These are phyloP conservation scores for Uria aalge DNA, from an alignment of 2,113 vertebrate genomes.

Conservation along the genomic window DNA sequence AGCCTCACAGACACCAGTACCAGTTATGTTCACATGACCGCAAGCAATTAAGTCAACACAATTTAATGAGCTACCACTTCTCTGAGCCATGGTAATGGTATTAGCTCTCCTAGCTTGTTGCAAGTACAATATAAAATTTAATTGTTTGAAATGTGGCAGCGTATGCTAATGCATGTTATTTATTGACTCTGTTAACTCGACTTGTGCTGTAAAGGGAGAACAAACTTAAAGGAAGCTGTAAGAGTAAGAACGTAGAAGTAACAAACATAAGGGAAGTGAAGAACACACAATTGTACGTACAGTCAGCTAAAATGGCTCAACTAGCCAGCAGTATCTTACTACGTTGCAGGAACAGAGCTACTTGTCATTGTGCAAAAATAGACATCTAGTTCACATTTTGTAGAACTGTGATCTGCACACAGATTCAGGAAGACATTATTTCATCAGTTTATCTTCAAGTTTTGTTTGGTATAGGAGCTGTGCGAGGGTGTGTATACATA, in stretches of 20 bases:
- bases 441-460: neutral
- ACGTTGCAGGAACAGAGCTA: accelerated
- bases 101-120: neutral
- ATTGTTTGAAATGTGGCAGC: neutral
- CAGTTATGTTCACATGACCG: neutral
- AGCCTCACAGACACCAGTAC: neutral
- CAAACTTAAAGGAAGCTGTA: neutral
- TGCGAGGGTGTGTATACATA: neutral
- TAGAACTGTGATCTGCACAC: neutral
- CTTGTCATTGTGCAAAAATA: neutral
- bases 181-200: neutral
- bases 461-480: neutral
- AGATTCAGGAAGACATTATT: neutral
- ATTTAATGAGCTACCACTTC: neutral
- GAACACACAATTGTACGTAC: neutral
- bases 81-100: neutral
- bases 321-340: neutral
- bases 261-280: neutral
- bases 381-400: neutral
- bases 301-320: neutral
- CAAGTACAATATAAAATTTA: neutral
- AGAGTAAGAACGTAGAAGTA: neutral
- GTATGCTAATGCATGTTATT: neutral
- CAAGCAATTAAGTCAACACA: neutral
- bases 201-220: neutral